Base-by-base conservation (phyloP, 2,797 vertebrate genomes). In the Phrynocephalus forsythii region DNA sequence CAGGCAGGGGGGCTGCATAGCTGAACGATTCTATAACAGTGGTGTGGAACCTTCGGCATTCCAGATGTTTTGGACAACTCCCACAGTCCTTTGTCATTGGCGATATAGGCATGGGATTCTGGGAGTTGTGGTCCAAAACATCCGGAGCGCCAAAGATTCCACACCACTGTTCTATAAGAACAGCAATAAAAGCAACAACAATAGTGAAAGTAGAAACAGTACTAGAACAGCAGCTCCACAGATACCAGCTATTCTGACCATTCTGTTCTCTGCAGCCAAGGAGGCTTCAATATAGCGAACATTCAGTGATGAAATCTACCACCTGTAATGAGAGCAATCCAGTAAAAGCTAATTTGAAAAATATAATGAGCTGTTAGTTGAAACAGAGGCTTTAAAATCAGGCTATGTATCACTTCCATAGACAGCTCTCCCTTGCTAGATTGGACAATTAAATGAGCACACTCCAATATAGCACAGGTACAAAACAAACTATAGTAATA, bases 341-440 rank as follows among this genome's bases (percentile, higher is more conserved):
- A 63, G 60, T 18, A 3, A 73, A 75, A 22, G 5, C 6, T 75
- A 26, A 28, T n/a, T 16, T 82, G 44, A 24, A 50, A 56, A n/a
- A 20, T 28, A 69, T 22, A 30, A 82, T 50, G 44, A 69, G 18
- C 38, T 68, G 80, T 26, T 67, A 38, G 10, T 67, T 67, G 15
- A 30, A 66, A 85, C n/a, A 52, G 63, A 78, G 28, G 28, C 26
- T 85, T 28, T 72, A 72, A 83, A 83, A 83, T n/a, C n/a, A 10
- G n/a, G 18, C 8, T 4, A 16, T 56, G 68, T 24, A 18, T 86
- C n/a, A 33, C 1, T 52, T 69, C 11, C n/a, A 79, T 26, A 33
- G 38, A n/a, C 76, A 85, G 5, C 33, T 38, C n/a, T 81, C 52
- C 48, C 26, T 60, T 71, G 10, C 30, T 9, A n/a, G 44, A 6